These are phyloP conservation scores for Sebastes fasciatus DNA, from an alignment of 2,113 vertebrate species.

Conservation along the genomic window DNA sequence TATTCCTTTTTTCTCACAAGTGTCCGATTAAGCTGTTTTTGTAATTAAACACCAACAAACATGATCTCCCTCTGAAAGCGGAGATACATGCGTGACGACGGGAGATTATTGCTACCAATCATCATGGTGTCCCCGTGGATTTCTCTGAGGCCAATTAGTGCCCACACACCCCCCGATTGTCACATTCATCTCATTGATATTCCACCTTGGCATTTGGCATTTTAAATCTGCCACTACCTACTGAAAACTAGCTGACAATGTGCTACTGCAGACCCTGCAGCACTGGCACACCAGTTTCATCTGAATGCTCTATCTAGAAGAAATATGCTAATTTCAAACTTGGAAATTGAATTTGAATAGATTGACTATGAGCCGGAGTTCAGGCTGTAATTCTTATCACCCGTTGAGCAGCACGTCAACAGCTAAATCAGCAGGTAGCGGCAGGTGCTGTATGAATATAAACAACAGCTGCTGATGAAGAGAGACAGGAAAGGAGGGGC, in stretches of 20 bases:
- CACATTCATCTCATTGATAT: slow-evolving; percentile 69
- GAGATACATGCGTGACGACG: not conserved
- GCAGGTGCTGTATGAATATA: slow-evolving; percentile 72
- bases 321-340: slow-evolving; percentile 62
- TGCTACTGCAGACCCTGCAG: slow-evolving; percentile 36
- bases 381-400: slow-evolving; percentile 61
- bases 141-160: slow-evolving; percentile 51
- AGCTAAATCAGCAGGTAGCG: slow-evolving; percentile 71
- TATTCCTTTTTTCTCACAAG: not conserved
- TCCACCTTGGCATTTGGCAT: slow-evolving; percentile 65
- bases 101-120: slow-evolving; percentile 44
- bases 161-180: slow-evolving; percentile 49
- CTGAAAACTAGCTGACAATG: slow-evolving; percentile 61
- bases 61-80: slow-evolving; percentile 12
- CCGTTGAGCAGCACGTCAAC: slow-evolving; percentile 60
- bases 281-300: slow-evolving; percentile 18
- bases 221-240: slow-evolving; percentile 55
- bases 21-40: not conserved
- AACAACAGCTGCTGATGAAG: slow-evolving; percentile 76
- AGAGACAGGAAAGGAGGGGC: not conserved
- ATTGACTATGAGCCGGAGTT: slow-evolving; percentile 38
- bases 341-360: slow-evolving; percentile 68
- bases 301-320: slow-evolving; percentile 18
- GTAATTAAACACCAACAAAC: slow-evolving; percentile 37
- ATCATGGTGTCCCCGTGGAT: slow-evolving; percentile 43